These are phyloP conservation scores for Cacatua alba DNA, from an alignment of 2,113 vertebrate species.

Conservation along the genomic window DNA sequence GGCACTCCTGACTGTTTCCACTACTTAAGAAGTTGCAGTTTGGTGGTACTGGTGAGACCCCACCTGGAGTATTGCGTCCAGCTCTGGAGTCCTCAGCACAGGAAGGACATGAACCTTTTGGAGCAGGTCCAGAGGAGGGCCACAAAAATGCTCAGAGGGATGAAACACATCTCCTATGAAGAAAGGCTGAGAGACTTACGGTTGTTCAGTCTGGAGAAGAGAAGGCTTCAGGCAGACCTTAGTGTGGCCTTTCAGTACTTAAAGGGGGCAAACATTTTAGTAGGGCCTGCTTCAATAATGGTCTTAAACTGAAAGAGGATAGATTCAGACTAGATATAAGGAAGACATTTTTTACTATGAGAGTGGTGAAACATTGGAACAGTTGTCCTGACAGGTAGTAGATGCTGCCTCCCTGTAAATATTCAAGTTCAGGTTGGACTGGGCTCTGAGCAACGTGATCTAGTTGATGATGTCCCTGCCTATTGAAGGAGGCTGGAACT, in stretches of 20 bases:
- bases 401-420: neutral
- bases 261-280: neutral
- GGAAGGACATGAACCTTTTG: neutral
- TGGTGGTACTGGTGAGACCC: neutral
- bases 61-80: neutral
- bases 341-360: neutral
- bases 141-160: neutral
- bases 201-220: neutral
- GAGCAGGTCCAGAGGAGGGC: neutral
- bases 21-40: neutral
- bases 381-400: neutral
- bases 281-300: accelerated
- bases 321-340: neutral
- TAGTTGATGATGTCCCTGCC: neutral
- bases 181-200: neutral
- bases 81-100: neutral
- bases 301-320: neutral
- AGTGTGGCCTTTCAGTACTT: neutral
- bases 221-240: neutral
- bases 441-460: neutral
- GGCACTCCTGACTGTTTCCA: neutral
- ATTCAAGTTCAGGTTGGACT: neutral
- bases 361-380: neutral
- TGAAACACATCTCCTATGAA: neutral
- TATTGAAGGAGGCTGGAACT: neutral